Base-by-base conservation (phyloP, 2,797 vertebrate genomes). In the Nothura maculosa region DNA sequence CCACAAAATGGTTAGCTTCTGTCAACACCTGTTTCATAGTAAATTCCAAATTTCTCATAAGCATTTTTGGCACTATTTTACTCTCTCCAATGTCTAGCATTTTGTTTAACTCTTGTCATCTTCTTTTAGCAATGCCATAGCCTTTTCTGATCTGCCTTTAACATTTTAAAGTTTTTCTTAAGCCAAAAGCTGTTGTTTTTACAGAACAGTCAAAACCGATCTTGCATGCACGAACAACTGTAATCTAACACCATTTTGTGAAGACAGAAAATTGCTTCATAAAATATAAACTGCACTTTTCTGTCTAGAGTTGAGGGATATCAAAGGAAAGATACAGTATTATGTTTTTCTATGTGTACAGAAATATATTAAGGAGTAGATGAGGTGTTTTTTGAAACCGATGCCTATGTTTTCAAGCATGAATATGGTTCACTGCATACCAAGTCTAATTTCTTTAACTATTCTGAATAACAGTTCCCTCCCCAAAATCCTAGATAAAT, bases 1-100 rank as follows among this genome's bases (percentile, higher is more conserved):
- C 83, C 87, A 89, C 92, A 92, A 96, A 97, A 95, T 74, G 67
- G 63, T 89, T 88, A 86, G 38, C 42, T 96, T 96, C 83, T 95
- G 77, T 96, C 87, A 97, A 93, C 79, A 92, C 52, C 54, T 68
- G 67, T 68, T 96, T 95, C 75, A 75, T n/a, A 89, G 72, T 58
- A 92, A 95, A 92, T 93, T 96, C 32, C 9, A 28, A 72, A 68
- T 55, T 90, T 45, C 95, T 95, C 50, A 38, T 70, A 78, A 86
- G 70, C 15, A 86, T 60, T 77, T 94, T 83, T 96, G 88, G 43
- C 79, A 91, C 57, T 48, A 63, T 92, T 89, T 50, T 66, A 82
- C 91, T 93, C 36, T 21, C 58, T 64, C 72, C 74, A 52, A 32
- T 72, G 63, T 32, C 40, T n/a, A 16, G 58, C 74, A 76, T 87